phyloP scores from a whole-genome alignment of 2,113 vertebrate genomes.

The Psilopsiagon aurifrons region DNA sequence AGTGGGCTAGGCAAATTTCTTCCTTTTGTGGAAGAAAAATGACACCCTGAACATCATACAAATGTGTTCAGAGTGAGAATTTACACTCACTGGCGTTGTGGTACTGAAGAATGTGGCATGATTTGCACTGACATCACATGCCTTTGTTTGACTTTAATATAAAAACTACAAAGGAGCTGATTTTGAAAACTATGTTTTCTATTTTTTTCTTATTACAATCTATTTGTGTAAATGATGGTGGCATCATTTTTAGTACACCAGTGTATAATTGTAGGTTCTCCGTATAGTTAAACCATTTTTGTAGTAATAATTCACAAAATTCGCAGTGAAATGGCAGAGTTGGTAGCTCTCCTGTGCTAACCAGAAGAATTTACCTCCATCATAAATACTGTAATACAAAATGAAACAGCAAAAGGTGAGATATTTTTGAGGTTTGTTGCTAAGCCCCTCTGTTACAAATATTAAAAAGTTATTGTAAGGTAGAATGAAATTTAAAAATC shows the following conservation, averaged over 20 bases:
- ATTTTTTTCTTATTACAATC: background rate
- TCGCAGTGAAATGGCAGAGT: background rate
- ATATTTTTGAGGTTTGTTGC: background rate
- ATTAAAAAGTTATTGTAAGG: background rate
- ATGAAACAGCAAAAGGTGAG: background rate
- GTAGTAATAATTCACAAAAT: background rate
- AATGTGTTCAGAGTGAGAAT: background rate
- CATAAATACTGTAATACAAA: background rate
- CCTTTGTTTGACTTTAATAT: background rate
- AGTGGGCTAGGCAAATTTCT: background rate
- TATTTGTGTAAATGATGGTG: background rate
- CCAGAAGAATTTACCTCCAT: background rate
- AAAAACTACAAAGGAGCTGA: background rate
- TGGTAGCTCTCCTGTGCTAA: background rate
- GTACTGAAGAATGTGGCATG: background rate
- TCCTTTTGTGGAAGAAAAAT: background rate
- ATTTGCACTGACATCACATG: background rate
- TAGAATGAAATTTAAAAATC: background rate
- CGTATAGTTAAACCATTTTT: background rate
- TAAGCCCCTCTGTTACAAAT: background rate
- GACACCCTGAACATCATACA: background rate
- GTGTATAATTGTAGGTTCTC: background rate
- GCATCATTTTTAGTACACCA: background rate
- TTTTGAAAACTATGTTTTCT: background rate
- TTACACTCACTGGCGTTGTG: background rate